These are phyloP conservation scores for Acanthornis magna DNA, from an alignment of 2,797 vertebrate species.

Conservation along the genomic window DNA sequence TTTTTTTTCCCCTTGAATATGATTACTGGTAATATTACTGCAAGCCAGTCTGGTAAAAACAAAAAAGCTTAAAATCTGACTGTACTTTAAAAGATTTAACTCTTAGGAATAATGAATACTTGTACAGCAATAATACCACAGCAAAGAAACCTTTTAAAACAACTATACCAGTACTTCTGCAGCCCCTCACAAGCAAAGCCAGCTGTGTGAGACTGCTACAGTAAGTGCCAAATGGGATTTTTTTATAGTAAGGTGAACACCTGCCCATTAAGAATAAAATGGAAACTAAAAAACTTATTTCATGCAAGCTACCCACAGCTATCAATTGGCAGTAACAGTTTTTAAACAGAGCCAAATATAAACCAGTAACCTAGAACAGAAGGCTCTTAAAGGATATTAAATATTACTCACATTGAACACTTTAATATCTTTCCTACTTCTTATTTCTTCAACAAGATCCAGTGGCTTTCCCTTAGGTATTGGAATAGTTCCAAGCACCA, in stretches of 20 bases:
- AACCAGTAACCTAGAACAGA: conserved; percentile 9
- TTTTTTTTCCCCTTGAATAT: background rate
- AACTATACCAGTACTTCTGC: background rate
- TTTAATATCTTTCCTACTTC: conserved; percentile 83
- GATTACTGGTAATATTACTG: background rate
- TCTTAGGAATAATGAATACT: conserved; percentile 20
- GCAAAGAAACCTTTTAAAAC: conserved; percentile 28
- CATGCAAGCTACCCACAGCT: background rate
- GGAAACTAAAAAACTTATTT: conserved; percentile 7
- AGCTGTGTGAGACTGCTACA: conserved; percentile 18
- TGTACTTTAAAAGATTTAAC: background rate
- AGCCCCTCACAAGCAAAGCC: conserved; percentile 24
- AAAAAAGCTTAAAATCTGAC: background rate
- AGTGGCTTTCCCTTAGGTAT: conserved; percentile 87
- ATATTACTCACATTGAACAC: conserved; percentile 86
- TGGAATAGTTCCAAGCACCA: conserved; percentile 91
- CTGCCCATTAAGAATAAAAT: conserved; percentile 50
- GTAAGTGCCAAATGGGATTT: background rate
- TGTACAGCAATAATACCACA: background rate
- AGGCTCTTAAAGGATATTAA: background rate
- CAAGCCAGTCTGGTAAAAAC: background rate
- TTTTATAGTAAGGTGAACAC: conserved; percentile 46
- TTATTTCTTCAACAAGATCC: conserved; percentile 91
- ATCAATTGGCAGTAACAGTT: background rate
- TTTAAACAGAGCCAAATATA: conserved; percentile 9